Conservation (phyloP, 2,888 invertebrate species). For the Opisthograptis luteolata region DNA sequence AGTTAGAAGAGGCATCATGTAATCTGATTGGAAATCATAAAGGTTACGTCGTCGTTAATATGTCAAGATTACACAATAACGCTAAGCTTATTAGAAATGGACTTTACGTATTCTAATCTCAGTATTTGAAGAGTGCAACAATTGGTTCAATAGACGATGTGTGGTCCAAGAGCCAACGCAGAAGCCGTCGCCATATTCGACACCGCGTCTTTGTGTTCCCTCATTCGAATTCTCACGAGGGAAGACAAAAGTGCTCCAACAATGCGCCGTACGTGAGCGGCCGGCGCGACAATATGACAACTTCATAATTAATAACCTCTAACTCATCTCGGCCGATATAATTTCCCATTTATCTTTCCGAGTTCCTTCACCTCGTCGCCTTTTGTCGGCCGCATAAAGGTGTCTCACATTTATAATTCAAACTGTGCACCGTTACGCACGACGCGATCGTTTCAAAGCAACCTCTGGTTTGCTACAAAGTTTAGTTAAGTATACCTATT, state of each 20-base stretch:
- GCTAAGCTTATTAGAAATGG: slow-evolving; percentile 36
- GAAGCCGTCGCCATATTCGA: slow-evolving; percentile 68
- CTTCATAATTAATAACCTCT: slow-evolving; percentile 83
- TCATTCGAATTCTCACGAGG: slow-evolving; percentile 77
- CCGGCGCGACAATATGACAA: slow-evolving; percentile 75
- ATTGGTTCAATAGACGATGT: slow-evolving; percentile 52
- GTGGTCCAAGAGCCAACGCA: slow-evolving; percentile 68
- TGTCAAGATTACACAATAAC: slow-evolving; percentile 22
- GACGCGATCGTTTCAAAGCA: slow-evolving; percentile 65
- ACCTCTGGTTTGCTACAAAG: slow-evolving; percentile 33
- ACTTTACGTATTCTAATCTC: slow-evolving; percentile 40
- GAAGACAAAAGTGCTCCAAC: slow-evolving; percentile 71
- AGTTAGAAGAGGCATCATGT: neutral
- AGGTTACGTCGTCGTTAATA: slow-evolving; percentile 30
- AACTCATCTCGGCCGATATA: slow-evolving; percentile 80
- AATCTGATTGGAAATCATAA: slow-evolving; percentile 28
- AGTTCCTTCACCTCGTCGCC: slow-evolving; percentile 76
- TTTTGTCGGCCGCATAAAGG: slow-evolving; percentile 76
- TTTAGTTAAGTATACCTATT: slow-evolving; percentile 9
- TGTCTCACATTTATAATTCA: slow-evolving; percentile 76
- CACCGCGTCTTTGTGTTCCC: slow-evolving; percentile 56
- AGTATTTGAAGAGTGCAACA: slow-evolving; percentile 38
- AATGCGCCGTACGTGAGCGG: slow-evolving; percentile 72
- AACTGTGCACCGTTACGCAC: slow-evolving; percentile 79
- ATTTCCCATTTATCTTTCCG: slow-evolving; percentile 79